Evolutionary conservation across 2,888 invertebrate genomes (phyloP).

Genomic region (Epinotia ramella): DNA sequence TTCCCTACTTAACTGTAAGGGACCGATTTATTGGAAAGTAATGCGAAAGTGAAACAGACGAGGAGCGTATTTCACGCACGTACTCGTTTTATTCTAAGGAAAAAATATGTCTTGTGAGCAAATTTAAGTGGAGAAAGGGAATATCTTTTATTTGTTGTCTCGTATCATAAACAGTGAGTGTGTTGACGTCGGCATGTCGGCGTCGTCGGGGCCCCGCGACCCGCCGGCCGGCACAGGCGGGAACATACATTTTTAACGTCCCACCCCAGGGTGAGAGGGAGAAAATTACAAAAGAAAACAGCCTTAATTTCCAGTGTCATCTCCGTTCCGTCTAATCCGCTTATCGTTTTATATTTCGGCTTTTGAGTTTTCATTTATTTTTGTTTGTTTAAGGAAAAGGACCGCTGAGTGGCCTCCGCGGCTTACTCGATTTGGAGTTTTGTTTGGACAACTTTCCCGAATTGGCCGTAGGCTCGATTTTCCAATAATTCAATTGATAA

Average conservation of each 20-base stretch:
- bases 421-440: slow-evolving; percentile 46
- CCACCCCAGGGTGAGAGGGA: slow-evolving; percentile 75
- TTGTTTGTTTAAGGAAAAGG: slow-evolving; percentile 83
- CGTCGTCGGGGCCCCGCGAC: slow-evolving; percentile 58
- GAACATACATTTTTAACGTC: slow-evolving; percentile 83
- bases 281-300: slow-evolving; percentile 85
- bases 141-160: slow-evolving; percentile 46
- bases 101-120: slow-evolving; percentile 43
- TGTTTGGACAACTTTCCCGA: slow-evolving; percentile 21
- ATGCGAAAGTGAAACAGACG: slow-evolving; percentile 41
- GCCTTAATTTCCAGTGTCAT: slow-evolving; percentile 86
- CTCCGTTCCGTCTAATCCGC: slow-evolving; percentile 85
- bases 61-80: slow-evolving; percentile 43
- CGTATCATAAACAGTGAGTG: slow-evolving; percentile 60
- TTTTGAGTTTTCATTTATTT: slow-evolving; percentile 85
- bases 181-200: slow-evolving; percentile 67
- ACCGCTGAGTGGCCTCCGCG: slow-evolving; percentile 57
- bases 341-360: slow-evolving; percentile 84
- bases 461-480: slow-evolving; percentile 3
- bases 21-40: slow-evolving; percentile 42
- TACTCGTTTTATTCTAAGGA: slow-evolving; percentile 43
- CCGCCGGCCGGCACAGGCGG: slow-evolving; percentile 59
- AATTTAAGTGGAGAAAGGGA: slow-evolving; percentile 44
- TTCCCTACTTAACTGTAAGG: slow-evolving; percentile 40
- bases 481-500: neutral